phyloP scores from a whole-genome alignment of 2,888 invertebrate species.

The Metopia argyrocephala region DNA sequence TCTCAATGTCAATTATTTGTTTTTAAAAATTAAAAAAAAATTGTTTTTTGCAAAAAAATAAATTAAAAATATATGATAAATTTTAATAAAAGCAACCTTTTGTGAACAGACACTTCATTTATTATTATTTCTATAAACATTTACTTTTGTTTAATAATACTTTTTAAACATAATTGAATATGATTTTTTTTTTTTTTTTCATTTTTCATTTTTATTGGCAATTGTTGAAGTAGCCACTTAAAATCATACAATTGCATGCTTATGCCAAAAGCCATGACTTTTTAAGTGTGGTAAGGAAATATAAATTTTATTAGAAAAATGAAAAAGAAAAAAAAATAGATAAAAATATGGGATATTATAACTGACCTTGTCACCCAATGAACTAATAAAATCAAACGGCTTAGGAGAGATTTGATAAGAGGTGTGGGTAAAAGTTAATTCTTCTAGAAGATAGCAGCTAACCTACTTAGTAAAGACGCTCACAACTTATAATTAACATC shows the following conservation, averaged over 20 bases:
- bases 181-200: not conserved
- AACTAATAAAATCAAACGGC: constrained; percentile 36
- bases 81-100: not conserved
- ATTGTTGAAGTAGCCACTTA: not conserved
- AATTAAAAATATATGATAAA: not conserved
- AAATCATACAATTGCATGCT: not conserved
- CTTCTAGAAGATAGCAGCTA: not conserved
- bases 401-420: not conserved
- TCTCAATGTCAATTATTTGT: constrained; percentile 50
- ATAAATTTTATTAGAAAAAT: not conserved
- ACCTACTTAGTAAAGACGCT: no score
- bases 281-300: not conserved
- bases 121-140: constrained; percentile 23
- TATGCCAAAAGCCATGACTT: not conserved
- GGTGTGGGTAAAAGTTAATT: not conserved
- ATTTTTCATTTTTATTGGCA: not conserved
- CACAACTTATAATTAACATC: no score
- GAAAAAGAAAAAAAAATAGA: not conserved
- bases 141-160: not conserved
- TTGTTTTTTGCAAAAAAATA: not conserved
- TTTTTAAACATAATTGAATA: not conserved
- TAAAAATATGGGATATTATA: not conserved
- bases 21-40: not conserved
- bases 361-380: constrained; percentile 58
- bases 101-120: constrained; percentile 23